Evolutionary conservation across 2,797 vertebrate genomes (phyloP).

Genomic region (Bucorvus abyssinicus): DNA sequence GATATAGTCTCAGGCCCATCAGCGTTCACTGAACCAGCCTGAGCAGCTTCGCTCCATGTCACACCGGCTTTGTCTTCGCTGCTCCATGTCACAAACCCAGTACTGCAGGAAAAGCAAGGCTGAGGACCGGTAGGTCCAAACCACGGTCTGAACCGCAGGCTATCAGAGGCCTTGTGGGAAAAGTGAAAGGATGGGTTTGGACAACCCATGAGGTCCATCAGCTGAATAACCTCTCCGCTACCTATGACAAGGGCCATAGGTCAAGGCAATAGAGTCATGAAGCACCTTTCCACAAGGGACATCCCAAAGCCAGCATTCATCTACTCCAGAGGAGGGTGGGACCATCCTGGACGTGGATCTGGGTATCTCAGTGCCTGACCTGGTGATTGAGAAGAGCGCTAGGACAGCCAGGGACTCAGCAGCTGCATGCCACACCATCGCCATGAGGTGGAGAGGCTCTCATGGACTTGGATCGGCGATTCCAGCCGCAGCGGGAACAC

Average conservation of each 20-base stretch:
- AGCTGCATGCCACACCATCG: fast-evolving
- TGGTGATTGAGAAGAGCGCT: not conserved
- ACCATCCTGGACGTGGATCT: fast-evolving
- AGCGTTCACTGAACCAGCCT: not conserved
- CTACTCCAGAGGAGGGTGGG: not conserved
- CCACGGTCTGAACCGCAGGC: not conserved
- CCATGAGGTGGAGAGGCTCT: not conserved
- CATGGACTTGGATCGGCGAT: not conserved
- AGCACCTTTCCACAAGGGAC: not conserved
- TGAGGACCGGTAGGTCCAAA: not conserved
- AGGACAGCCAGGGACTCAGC: fast-evolving
- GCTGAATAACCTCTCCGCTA: not conserved
- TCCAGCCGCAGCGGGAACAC: not conserved
- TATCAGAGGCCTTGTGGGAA: not conserved
- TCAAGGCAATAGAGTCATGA: not conserved
- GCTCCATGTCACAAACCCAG: fast-evolving
- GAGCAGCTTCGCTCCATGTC: not conserved
- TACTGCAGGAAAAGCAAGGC: not conserved
- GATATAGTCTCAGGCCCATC: not conserved
- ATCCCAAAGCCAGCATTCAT: not conserved
- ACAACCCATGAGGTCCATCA: not conserved
- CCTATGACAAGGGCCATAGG: not conserved
- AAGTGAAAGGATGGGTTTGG: not conserved
- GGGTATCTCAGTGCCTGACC: not conserved
- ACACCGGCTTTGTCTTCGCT: not conserved